Base-by-base conservation (phyloP, 2,888 invertebrate genomes). In the Mylabris sibirica region DNA sequence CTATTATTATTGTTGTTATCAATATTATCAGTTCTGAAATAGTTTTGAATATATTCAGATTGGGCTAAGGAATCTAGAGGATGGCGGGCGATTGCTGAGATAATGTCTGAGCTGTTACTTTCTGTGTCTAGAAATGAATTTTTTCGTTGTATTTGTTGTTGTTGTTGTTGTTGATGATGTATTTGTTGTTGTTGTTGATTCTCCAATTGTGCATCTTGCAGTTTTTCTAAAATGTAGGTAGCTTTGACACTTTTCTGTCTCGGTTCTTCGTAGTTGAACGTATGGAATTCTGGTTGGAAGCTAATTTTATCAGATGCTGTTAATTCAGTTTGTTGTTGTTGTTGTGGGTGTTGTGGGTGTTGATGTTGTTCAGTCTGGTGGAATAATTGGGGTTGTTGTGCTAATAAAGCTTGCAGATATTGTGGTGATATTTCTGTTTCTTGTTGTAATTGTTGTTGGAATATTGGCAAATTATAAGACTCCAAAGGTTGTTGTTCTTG, bases 261-360 rank as follows among this genome's bases (percentile, higher is more conserved):
- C 66, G 84, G 83, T 71, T 87, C 86, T 70, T 86, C 85, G 74
- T 86, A 87, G 74, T 86, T 86, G 77, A 86, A 87, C 3, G 84
- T 82, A n/a, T 86, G 85, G 69, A 76, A 84, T 60, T 85, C 83
- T 0, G 84, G 84, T 59, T 81, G 83, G 71, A 87, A 87, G 84
- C 85, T 74, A 85, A 70, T 62, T n/a, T 74, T 73, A 12, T 76
- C 85, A 53, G 86, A 81, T 71, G 87, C 85, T 57, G 64, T 57
- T 44, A 71, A 12, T 22, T 67, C n/a, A n/a, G 53, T 22, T 68
- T 59, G 38, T 11, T 38, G 24, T 17, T 72, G 78, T 63, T 70
- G 20, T 30, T 65, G 66, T 41, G 64, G 60, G 9, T 24, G 24
- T 22, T 85, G 85, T 67, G 85, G 81, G 11, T 85, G 84, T 69